A percentile compares a stretch with the other conserved stretches of the same genome.
Evolutionary conservation across 2,113 vertebrate genomes (phyloP).

Genomic region (Chunga burmeisteri): DNA sequence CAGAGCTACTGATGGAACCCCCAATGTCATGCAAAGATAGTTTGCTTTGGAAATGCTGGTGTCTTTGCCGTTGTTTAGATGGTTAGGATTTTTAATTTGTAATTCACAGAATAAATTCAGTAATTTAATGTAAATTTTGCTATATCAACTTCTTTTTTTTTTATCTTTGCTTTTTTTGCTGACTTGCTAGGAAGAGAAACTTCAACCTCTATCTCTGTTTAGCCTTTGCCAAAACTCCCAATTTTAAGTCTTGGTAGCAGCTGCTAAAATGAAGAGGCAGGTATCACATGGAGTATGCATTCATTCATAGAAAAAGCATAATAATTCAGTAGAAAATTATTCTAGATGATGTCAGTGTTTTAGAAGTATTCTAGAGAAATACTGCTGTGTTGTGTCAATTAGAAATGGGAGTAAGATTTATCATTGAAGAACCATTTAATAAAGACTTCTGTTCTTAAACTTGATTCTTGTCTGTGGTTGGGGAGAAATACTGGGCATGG

Average conservation of each 20-base stretch:
- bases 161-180: background rate
- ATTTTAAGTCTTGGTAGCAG: background rate
- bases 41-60: background rate
- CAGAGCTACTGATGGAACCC: background rate
- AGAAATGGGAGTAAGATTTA: background rate
- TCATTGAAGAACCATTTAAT: background rate
- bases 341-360: background rate
- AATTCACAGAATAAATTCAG: background rate
- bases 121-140: background rate
- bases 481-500: background rate
- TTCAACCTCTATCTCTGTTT: background rate
- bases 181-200: background rate
- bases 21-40: background rate
- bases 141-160: background rate
- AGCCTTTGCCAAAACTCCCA: background rate
- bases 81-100: background rate
- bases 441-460: background rate
- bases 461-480: background rate
- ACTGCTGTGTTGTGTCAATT: background rate
- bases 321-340: background rate
- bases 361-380: background rate
- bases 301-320: background rate
- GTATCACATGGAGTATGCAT: background rate
- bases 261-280: background rate
- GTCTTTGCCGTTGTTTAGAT: background rate